These are phyloP conservation scores for Bucorvus abyssinicus DNA, from an alignment of 2,797 vertebrate species.

Conservation along the genomic window DNA sequence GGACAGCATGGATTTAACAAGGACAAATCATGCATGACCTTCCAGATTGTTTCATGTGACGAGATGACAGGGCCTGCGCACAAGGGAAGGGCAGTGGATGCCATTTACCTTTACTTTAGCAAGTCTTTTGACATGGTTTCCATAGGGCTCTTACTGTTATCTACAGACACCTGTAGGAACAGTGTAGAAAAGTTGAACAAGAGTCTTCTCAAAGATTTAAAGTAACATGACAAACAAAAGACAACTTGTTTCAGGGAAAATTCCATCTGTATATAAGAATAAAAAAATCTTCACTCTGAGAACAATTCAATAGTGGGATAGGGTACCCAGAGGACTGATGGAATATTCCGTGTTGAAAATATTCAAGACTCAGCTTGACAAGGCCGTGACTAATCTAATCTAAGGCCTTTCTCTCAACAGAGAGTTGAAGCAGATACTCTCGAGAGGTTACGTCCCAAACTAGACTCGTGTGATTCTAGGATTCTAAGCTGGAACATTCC, in stretches of 20 bases:
- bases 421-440: neutral
- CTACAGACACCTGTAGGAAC: neutral
- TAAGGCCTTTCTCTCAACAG: fast-evolving
- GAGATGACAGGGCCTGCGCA: neutral
- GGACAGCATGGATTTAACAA: neutral
- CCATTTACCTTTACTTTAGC: neutral
- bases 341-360: neutral
- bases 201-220: neutral
- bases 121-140: neutral
- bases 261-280: neutral
- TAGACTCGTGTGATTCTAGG: neutral
- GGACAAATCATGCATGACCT: neutral
- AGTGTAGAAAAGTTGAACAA: neutral
- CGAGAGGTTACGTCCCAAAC: neutral
- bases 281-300: neutral
- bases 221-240: neutral
- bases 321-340: neutral
- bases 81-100: neutral
- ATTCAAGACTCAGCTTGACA: neutral
- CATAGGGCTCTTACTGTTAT: neutral
- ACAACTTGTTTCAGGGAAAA: neutral
- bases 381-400: neutral
- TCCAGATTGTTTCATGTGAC: neutral
- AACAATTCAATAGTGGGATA: neutral
- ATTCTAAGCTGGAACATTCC: neutral